Base-by-base conservation (phyloP, 2,888 invertebrate genomes). In the Stenolophus ochropezus region DNA sequence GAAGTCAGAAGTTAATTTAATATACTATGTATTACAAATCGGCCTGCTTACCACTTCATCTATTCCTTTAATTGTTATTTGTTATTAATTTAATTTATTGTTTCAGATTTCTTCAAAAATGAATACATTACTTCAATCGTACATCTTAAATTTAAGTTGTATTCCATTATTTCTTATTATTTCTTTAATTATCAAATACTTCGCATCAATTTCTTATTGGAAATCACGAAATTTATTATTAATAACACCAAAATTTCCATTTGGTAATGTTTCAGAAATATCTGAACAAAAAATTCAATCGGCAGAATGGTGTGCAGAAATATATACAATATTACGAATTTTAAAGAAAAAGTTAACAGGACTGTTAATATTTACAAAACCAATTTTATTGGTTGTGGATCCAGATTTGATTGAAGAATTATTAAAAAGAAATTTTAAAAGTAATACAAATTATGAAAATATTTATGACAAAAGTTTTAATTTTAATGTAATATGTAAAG, bases 201-300 rank as follows among this genome's bases (percentile, higher is more conserved):
- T 21, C n/a, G 14, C 21, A n/a, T 47, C 73, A 49, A 0, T 49
- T 73, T 73, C 73, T 6, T 73, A 73, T 20, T 73, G 73, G 73
- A 73, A 73, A 73, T 21, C 49, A 5, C 47, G 16, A 8, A 73
- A 73, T 14, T 21, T 73, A 23, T 21, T 49, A 49, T 21, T 23
- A 0, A 49, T 73, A 2, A n/a, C 73, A 47, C 49, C 49, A 4
- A 73, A 23, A n/a, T 73, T 73, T 47, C 73, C 73, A 4, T 73
- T 49, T 21, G 73, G 73, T 6, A 73, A 21, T n/a, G 73, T 73
- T 21, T 5, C 2, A 1, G 1, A 6, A 11, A 16, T 73, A 1
- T 14, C 73, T 4, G 18, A 21, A 21, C 8, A 47, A 49, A 47
- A 51, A 20, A 23, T 21, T 6, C 4, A 21, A 1, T 73, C 51